phyloP scores from a whole-genome alignment of 2,797 vertebrate species.

The Enteromius viviparus region DNA sequence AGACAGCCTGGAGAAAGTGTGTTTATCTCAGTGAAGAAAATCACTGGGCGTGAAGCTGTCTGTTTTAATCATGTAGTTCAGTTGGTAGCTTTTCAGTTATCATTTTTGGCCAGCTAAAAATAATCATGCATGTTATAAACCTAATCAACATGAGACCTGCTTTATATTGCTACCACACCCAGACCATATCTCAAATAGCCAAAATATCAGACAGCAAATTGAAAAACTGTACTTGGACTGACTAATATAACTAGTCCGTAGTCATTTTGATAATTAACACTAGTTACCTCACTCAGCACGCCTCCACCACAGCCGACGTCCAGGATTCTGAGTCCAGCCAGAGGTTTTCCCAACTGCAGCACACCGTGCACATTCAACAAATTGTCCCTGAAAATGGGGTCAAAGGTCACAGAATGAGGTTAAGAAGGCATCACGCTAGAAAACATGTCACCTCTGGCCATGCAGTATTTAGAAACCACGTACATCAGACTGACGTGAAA shows the following conservation, averaged over 20 bases:
- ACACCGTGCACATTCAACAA: slow-evolving; percentile 81
- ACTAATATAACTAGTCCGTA: background rate
- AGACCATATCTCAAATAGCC: slow-evolving; percentile 65
- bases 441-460: slow-evolving; percentile 3
- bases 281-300: slow-evolving; percentile 87
- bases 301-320: slow-evolving; percentile 96
- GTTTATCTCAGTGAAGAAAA: slow-evolving; percentile 38
- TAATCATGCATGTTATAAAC: slow-evolving; percentile 54
- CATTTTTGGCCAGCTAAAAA: slow-evolving; percentile 54
- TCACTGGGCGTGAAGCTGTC: slow-evolving; percentile 72
- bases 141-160: slow-evolving; percentile 67
- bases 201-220: background rate
- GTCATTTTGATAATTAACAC: background rate
- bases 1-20: slow-evolving; percentile 39
- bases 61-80: slow-evolving; percentile 62
- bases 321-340: slow-evolving; percentile 85
- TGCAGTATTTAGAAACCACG: background rate
- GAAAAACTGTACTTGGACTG: background rate
- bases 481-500: slow-evolving; percentile 22
- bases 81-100: slow-evolving; percentile 64
- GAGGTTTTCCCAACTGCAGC: slow-evolving; percentile 81
- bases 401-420: slow-evolving; percentile 28
- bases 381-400: slow-evolving; percentile 83
- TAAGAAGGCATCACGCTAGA: background rate
- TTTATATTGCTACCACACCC: slow-evolving; percentile 66